A percentile compares a stretch with the other conserved stretches of the same genome.
Conservation (phyloP, 1,140 invertebrate species). For the Heliconius eleuchia region DNA sequence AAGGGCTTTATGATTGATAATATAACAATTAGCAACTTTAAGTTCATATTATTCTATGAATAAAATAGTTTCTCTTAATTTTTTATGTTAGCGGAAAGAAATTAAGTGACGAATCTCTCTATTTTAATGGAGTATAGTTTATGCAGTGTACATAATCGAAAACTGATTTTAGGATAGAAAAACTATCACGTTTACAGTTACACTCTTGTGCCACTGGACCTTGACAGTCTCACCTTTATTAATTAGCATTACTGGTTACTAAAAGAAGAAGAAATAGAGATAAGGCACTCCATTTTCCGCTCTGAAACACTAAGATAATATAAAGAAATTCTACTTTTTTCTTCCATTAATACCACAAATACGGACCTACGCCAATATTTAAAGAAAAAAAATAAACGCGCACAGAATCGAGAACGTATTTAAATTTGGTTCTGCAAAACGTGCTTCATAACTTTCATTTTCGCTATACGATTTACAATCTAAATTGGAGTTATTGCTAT, state of each 20-base stretch:
- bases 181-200: too few species aligned
- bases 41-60: background rate
- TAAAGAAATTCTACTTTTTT: background rate
- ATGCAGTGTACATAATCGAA: too few species aligned
- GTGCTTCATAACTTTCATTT: constrained; percentile 75
- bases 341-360: background rate
- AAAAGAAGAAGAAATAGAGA: too few species aligned
- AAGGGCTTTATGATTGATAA: constrained; percentile 2
- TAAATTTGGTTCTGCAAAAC: constrained; percentile 75
- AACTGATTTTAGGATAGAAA: too few species aligned
- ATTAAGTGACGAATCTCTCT: too few species aligned
- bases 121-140: too few species aligned
- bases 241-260: too few species aligned
- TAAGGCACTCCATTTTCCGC: background rate
- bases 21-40: background rate
- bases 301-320: background rate
- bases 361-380: constrained; percentile 41
- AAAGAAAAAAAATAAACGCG: constrained; percentile 35
- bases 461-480: constrained; percentile 43
- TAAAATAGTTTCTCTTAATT: background rate
- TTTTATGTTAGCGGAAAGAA: too few species aligned
- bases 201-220: too few species aligned
- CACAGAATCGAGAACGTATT: constrained; percentile 65
- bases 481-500: constrained; percentile 38
- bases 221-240: too few species aligned